Conservation (phyloP, 2,113 vertebrate species). For the Brachionichthys hirsutus region DNA sequence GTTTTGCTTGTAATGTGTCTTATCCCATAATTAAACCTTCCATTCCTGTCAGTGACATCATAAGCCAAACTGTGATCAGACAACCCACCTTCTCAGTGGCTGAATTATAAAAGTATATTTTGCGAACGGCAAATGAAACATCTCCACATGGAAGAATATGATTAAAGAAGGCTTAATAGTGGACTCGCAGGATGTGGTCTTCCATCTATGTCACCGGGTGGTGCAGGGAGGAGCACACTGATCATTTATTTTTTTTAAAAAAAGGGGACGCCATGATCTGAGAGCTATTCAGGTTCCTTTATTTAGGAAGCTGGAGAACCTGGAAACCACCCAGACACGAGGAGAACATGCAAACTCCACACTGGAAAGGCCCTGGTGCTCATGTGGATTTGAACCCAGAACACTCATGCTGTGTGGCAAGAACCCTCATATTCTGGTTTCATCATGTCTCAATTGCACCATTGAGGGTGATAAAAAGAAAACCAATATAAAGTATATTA, state of each 20-base stretch:
- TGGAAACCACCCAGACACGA: too few species aligned
- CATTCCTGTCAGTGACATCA: neutral
- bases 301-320: too few species aligned
- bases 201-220: conserved; percentile 12
- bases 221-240: conserved; percentile 14
- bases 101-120: conserved; percentile 21
- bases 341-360: too few species aligned
- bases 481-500: too few species aligned
- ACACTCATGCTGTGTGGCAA: too few species aligned
- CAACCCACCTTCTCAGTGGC: conserved; percentile 5
- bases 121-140: conserved; percentile 21
- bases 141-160: conserved; percentile 47
- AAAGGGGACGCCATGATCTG: conserved; percentile 10
- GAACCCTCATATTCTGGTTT: too few species aligned
- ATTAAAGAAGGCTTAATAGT: conserved; percentile 58
- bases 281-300: neutral
- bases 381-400: too few species aligned
- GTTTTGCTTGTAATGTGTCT: neutral
- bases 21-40: neutral
- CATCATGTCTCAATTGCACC: too few species aligned
- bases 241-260: neutral
- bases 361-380: too few species aligned
- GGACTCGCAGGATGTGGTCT: too few species aligned
- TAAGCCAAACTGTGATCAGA: neutral
- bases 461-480: too few species aligned